Conservation (phyloP, 37 sponge, comb jelly and placozoan genomes). For the Lycopodina hypogea region DNA sequence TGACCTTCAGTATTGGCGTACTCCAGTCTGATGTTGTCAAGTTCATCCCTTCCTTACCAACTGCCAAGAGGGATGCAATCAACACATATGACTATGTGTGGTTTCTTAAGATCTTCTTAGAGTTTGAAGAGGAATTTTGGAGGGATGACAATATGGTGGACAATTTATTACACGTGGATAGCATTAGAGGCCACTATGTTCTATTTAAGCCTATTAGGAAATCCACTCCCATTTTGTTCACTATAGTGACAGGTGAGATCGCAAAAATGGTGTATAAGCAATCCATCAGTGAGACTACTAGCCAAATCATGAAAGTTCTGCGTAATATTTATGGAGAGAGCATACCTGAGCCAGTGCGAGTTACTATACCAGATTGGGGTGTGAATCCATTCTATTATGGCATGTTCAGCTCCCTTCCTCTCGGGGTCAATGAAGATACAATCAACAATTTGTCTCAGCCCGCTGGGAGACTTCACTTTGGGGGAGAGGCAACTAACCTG, state of each 20-base stretch:
- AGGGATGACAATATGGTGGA: not conserved
- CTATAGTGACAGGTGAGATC: slow-evolving; percentile 33
- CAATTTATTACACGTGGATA: not conserved
- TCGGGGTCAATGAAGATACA: not conserved
- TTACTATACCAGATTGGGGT: slow-evolving; percentile 50
- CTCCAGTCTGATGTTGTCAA: slow-evolving; percentile 22
- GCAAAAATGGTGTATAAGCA: slow-evolving; percentile 34
- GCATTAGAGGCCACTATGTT: slow-evolving; percentile 29
- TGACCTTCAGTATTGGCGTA: slow-evolving; percentile 65
- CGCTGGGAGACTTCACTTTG: slow-evolving; percentile 53
- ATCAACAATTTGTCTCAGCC: not conserved
- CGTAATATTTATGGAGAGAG: slow-evolving; percentile 33
- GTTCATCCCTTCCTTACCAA: slow-evolving; percentile 43
- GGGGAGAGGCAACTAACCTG: slow-evolving; percentile 55
- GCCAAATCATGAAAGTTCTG: slow-evolving; percentile 39
- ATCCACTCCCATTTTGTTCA: slow-evolving; percentile 8
- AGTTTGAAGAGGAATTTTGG: slow-evolving; percentile 28
- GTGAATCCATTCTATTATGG: slow-evolving; percentile 53
- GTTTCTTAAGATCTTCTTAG: slow-evolving; percentile 46
- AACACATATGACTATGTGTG: not conserved
- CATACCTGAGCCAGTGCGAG: slow-evolving; percentile 17
- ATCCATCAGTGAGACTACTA: slow-evolving; percentile 12
- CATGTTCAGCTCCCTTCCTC: slow-evolving; percentile 33
- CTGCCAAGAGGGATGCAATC: slow-evolving; percentile 30
- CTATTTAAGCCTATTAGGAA: slow-evolving; percentile 18